Percentiles rank a stretch among this genome's conserved stretches.
Evolutionary conservation across 2,888 invertebrate species (phyloP).

Genomic region (Cecidostiba fungosa): DNA sequence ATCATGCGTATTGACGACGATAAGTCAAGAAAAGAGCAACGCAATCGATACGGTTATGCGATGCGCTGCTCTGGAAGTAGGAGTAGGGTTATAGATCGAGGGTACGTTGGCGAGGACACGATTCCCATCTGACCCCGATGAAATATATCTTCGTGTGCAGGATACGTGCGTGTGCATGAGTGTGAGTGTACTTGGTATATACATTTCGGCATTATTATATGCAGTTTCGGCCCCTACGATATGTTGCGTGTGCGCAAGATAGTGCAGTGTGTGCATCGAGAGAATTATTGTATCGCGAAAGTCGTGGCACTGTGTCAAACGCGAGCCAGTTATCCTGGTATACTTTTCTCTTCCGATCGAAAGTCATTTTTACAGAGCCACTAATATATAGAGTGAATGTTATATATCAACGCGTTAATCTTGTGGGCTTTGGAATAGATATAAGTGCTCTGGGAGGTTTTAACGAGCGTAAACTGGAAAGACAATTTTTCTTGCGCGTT

Average conservation of each 20-base stretch:
- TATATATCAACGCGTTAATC: too few relatives aligned
- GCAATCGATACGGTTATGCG: not conserved
- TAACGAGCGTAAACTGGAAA: not conserved
- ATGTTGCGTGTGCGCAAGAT: not conserved
- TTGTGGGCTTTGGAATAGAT: not conserved
- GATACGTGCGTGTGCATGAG: not conserved
- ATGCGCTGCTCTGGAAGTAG: not conserved
- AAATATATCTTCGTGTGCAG: not conserved
- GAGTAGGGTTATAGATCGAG: not conserved
- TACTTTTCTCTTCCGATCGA: too few relatives aligned
- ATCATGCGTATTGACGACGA: slow-evolving; percentile 28
- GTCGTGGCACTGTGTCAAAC: not conserved
- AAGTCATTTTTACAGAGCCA: too few relatives aligned
- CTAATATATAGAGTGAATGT: too few relatives aligned
- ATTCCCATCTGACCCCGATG: not conserved
- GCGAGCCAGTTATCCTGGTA: not conserved
- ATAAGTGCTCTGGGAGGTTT: not conserved
- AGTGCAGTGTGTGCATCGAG: not conserved
- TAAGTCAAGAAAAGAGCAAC: not conserved
- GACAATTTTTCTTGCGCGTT: not conserved
- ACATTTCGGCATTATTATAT: not conserved
- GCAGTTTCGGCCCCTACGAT: not conserved
- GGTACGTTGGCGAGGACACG: not conserved
- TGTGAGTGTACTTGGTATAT: not conserved
- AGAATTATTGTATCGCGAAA: not conserved